Evolutionary conservation across 2,113 vertebrate species (phyloP).

Genomic region (Synodontis membranacea): DNA sequence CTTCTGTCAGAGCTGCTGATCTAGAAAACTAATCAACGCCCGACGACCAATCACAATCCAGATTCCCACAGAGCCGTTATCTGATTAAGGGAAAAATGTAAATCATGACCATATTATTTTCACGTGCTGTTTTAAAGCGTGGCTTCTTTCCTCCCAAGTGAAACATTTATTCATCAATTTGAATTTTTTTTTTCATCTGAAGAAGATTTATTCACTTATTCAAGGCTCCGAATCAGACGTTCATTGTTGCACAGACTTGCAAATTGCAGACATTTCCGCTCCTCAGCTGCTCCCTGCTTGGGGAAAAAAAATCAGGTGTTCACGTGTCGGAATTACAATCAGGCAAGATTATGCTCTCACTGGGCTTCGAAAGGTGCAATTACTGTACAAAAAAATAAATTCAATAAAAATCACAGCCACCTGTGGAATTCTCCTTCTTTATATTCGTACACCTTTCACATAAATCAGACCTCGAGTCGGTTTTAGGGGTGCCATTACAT

Average conservation of each 20-base stretch:
- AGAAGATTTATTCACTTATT: not conserved
- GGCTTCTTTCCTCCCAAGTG: not conserved
- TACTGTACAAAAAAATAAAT: not conserved
- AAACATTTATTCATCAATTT: not conserved
- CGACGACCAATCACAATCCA: not conserved
- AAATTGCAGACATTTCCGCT: conserved; percentile 2
- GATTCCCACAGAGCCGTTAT: not conserved
- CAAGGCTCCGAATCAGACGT: not conserved
- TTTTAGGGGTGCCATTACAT: not conserved
- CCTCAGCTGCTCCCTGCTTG: not conserved
- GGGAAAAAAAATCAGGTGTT: conserved; percentile 12
- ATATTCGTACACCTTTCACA: not conserved
- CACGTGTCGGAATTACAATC: conserved; percentile 16
- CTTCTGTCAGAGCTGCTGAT: not conserved
- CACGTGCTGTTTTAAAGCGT: not conserved
- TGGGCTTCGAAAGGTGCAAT: conserved; percentile 6
- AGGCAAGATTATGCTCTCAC: conserved; percentile 5
- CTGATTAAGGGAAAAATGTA: not conserved
- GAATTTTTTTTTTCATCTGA: not conserved
- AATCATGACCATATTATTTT: not conserved
- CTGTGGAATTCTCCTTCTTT: not conserved
- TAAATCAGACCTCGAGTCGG: not conserved
- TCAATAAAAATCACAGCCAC: not conserved
- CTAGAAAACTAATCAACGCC: not conserved
- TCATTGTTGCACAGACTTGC: conserved; percentile 15